Evolutionary conservation across 2,888 invertebrate species (phyloP).

Genomic region (Eurytoma adleriae): DNA sequence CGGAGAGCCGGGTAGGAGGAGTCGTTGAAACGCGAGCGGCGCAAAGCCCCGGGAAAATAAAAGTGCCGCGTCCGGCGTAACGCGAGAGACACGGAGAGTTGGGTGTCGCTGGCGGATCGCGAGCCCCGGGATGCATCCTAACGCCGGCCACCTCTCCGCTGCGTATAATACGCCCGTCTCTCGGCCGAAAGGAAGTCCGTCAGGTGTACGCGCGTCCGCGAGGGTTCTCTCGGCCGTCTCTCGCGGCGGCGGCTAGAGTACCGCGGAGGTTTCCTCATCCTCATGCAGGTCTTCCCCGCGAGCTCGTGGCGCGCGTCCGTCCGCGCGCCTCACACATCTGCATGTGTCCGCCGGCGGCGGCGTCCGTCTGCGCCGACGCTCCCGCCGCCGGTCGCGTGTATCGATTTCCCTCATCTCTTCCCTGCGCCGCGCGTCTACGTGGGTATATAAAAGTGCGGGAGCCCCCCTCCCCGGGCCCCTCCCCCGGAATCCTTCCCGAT

Average conservation of each 20-base stretch:
- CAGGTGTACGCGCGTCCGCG: slow-evolving; percentile 67
- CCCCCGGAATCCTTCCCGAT: not conserved
- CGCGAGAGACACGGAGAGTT: not conserved
- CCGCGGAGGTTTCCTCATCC: slow-evolving; percentile 73
- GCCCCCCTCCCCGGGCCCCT: not conserved
- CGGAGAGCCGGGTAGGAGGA: no score
- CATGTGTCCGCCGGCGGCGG: slow-evolving; percentile 3
- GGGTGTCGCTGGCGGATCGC: not conserved
- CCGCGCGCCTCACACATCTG: not conserved
- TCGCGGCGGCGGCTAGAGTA: slow-evolving; percentile 60
- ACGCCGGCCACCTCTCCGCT: not conserved
- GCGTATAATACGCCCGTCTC: not conserved
- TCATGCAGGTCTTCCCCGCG: slow-evolving; percentile 73
- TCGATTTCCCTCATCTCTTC: slow-evolving; percentile 65
- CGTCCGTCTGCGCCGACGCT: slow-evolving; percentile 50
- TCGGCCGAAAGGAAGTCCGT: slow-evolving; percentile 72
- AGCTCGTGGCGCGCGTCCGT: not conserved
- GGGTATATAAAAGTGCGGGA: slow-evolving; percentile 6
- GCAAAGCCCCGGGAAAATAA: no score
- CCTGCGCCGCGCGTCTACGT: not conserved
- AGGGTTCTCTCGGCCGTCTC: slow-evolving; percentile 41
- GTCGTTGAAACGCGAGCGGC: no score
- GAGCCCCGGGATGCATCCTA: slow-evolving; percentile 11
- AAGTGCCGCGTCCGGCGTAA: no score
- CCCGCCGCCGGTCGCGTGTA: slow-evolving; percentile 56